phyloP scores from a whole-genome alignment of 1,140 invertebrate genomes.

The Drosophila neocordata region DNA sequence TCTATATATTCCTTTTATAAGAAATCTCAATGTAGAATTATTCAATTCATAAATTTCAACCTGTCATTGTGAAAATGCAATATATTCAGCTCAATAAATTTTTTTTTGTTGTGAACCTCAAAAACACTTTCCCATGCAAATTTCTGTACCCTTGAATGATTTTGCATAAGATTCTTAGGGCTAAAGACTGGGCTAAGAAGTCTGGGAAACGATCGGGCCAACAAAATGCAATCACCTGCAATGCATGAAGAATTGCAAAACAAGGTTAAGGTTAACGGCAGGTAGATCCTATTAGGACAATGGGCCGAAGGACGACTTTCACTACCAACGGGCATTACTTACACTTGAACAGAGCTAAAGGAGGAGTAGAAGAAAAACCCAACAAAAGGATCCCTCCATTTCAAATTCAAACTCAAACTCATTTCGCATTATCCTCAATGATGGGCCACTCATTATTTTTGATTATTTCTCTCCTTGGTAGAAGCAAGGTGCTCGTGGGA shows the following conservation, averaged over 20 bases:
- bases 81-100: slow-evolving; percentile 50
- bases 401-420: slow-evolving; percentile 43
- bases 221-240: slow-evolving; percentile 51
- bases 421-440: slow-evolving; percentile 76
- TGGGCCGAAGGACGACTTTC: slow-evolving; percentile 53
- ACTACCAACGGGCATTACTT: slow-evolving; percentile 53
- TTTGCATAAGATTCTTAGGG: slow-evolving; percentile 71
- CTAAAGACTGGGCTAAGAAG: slow-evolving; percentile 47
- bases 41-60: slow-evolving; percentile 24
- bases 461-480: slow-evolving; percentile 58
- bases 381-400: slow-evolving; percentile 27
- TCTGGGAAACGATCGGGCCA: slow-evolving; percentile 52
- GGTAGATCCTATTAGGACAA: slow-evolving; percentile 10
- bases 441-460: slow-evolving; percentile 75
- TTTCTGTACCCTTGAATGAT: slow-evolving; percentile 55
- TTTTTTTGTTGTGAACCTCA: slow-evolving; percentile 13
- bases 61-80: slow-evolving; percentile 67
- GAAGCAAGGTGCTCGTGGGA: slow-evolving; percentile 60
- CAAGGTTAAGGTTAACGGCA: slow-evolving; percentile 25
- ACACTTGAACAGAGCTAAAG: slow-evolving; percentile 47
- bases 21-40: neutral
- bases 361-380: slow-evolving; percentile 15
- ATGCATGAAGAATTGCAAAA: slow-evolving; percentile 32
- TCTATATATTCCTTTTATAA: too few species aligned
- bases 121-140: slow-evolving; percentile 80